Evolutionary conservation across 2,888 invertebrate genomes (phyloP).

Genomic region (Encarsia formosa): DNA sequence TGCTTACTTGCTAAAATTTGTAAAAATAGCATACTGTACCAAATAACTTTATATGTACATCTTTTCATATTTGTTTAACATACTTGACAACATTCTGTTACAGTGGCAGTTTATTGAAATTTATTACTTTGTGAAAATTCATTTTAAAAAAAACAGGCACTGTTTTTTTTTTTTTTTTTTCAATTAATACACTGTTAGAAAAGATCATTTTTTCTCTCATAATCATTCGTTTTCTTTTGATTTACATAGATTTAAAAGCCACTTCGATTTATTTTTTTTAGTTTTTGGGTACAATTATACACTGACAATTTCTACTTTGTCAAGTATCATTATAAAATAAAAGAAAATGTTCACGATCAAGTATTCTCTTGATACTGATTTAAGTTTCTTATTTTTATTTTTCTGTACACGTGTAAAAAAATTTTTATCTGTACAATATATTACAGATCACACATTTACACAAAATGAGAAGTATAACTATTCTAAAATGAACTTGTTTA

Average conservation of each 20-base stretch:
- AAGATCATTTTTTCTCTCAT: too few species aligned
- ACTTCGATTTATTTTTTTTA: too few species aligned
- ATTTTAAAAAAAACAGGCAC: neutral
- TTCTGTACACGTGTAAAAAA: conserved; percentile 28
- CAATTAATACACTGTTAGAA: too few species aligned
- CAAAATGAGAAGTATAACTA: too few species aligned
- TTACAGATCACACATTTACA: conserved; percentile 19
- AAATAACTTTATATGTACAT: conserved; percentile 38
- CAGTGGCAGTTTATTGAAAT: conserved; percentile 29
- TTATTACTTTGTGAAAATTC: neutral
- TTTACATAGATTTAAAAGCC: too few species aligned
- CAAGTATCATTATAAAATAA: conserved; percentile 7
- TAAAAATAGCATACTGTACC: conserved; percentile 50
- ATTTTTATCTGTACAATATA: conserved; percentile 25
- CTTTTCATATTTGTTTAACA: conserved; percentile 19
- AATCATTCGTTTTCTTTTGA: too few species aligned
- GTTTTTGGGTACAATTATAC: neutral
- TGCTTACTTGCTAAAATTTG: conserved; percentile 47
- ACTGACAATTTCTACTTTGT: conserved; percentile 17
- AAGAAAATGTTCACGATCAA: conserved; percentile 11
- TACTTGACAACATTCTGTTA: conserved; percentile 25
- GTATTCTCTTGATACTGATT: conserved; percentile 17
- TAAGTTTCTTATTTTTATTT: conserved; percentile 15
- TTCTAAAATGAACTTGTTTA: too few species aligned
- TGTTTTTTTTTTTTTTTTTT: too few species aligned